phyloP scores from a whole-genome alignment of 2,797 vertebrate genomes.

The Steatocranus sp. region DNA sequence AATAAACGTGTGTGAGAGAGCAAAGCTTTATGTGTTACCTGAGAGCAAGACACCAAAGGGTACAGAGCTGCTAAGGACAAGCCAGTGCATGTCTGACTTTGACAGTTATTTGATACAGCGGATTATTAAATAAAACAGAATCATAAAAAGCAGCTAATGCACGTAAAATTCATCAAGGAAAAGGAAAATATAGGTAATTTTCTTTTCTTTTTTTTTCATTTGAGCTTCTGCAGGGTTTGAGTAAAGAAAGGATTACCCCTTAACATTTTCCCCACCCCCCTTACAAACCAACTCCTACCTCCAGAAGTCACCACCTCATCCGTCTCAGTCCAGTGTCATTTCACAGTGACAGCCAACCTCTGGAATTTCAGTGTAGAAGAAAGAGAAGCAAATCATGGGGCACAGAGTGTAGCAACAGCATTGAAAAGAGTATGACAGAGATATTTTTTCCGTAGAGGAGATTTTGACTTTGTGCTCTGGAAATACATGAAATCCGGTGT shows the following conservation, averaged over 20 bases:
- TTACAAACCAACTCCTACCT: constrained; percentile 56
- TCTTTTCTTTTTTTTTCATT: constrained; percentile 1
- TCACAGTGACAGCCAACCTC: constrained; percentile 67
- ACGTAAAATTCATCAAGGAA: not conserved
- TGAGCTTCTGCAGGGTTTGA: constrained; percentile 56
- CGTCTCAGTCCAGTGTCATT: constrained; percentile 63
- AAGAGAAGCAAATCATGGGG: constrained; percentile 55
- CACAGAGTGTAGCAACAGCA: constrained; percentile 28
- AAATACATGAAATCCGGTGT: constrained; percentile 31
- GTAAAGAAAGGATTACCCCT: constrained; percentile 47
- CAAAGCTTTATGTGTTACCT: constrained; percentile 41
- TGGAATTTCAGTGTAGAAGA: constrained; percentile 67
- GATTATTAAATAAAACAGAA: constrained; percentile 29
- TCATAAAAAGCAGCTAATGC: not conserved
- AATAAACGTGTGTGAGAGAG: constrained; percentile 37
- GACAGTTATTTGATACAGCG: constrained; percentile 44
- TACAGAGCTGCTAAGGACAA: constrained; percentile 58
- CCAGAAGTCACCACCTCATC: constrained; percentile 62
- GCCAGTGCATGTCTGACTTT: constrained; percentile 37
- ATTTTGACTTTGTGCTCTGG: constrained; percentile 40
- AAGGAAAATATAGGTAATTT: not conserved
- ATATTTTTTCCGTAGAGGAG: constrained; percentile 11
- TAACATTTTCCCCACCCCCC: constrained; percentile 60
- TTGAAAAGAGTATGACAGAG: constrained; percentile 20
- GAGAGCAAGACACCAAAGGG: constrained; percentile 65